Conservation (phyloP, 2,113 vertebrate species). For the Amphiprion ocellaris region DNA sequence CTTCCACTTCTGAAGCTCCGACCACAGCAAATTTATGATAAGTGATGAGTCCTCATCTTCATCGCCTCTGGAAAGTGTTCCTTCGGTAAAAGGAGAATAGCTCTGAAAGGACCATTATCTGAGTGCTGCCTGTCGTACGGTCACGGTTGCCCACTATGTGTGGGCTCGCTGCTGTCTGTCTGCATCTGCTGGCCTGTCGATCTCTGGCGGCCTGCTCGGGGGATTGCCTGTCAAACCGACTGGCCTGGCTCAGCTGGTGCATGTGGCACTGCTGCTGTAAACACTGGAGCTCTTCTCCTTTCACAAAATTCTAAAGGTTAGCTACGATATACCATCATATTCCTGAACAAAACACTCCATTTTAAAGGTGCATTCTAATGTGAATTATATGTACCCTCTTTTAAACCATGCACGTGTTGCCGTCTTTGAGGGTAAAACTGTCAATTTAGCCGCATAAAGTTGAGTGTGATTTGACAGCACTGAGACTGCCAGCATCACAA, state of each 20-base stretch:
- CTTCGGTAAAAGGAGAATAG: conserved; percentile 12
- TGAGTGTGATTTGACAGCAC: neutral
- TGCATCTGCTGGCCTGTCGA: conserved; percentile 38
- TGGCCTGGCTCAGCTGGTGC: conserved; percentile 32
- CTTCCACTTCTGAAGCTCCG: neutral
- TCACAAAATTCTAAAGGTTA: conserved; percentile 1
- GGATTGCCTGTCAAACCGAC: conserved; percentile 41
- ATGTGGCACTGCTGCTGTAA: conserved; percentile 43
- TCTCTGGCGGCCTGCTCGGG: conserved; percentile 37
- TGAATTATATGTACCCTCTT: no score
- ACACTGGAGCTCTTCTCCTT: conserved; percentile 11
- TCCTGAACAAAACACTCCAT: neutral
- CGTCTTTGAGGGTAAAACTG: no score
- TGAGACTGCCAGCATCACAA: neutral
- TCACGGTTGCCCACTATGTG: conserved; percentile 14
- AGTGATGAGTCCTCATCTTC: conserved; percentile 18
- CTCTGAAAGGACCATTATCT: conserved; percentile 26
- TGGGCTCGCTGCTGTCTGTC: conserved; percentile 41
- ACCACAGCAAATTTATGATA: conserved; percentile 2
- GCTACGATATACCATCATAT: neutral
- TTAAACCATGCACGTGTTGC: no score
- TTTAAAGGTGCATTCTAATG: neutral
- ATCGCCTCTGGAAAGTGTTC: conserved; percentile 11
- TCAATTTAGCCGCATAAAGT: neutral
- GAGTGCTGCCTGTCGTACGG: conserved; percentile 14